These are phyloP conservation scores for Berghia stephanieae DNA, from an alignment of 1,140 invertebrate species.

Conservation along the genomic window DNA sequence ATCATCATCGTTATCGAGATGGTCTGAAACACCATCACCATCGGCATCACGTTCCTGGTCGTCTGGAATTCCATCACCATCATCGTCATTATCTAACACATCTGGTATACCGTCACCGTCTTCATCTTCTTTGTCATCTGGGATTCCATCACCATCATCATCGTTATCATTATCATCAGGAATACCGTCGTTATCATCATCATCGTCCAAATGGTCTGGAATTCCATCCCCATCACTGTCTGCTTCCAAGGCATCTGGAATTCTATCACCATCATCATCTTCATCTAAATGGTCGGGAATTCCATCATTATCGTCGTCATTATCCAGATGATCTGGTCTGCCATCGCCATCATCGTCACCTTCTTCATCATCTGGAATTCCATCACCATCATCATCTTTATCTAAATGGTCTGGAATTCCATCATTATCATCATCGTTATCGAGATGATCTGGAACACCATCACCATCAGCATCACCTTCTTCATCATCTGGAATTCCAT, in stretches of 20 bases:
- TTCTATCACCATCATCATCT: conserved; percentile 55
- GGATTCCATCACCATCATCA: conserved; percentile 49
- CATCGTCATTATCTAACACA: conserved; percentile 41
- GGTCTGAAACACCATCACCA: conserved; percentile 53
- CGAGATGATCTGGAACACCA: conserved; percentile 46
- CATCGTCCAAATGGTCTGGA: conserved; percentile 48
- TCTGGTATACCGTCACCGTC: conserved; percentile 58
- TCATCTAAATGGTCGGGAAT: conserved; percentile 55
- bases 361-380: conserved; percentile 44
- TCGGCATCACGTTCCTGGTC: conserved; percentile 48
- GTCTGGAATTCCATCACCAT: conserved; percentile 56
- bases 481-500: conserved; percentile 56
- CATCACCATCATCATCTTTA: conserved; percentile 49
- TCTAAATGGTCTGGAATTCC: conserved; percentile 49
- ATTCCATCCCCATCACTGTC: conserved; percentile 54
- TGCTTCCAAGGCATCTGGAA: conserved; percentile 49
- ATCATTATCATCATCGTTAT: conserved; percentile 47
- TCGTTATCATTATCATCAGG: conserved; percentile 43
- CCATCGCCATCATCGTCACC: conserved; percentile 59
- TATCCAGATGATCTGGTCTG: conserved; percentile 44
- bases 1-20: conserved; percentile 46
- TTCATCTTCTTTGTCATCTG: conserved; percentile 49
- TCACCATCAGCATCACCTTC: conserved; percentile 45
- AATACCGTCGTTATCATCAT: conserved; percentile 48
- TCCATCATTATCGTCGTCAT: conserved; percentile 49